Percentiles rank a stretch among this genome's conserved stretches.
Conservation (phyloP, 2,888 invertebrate genomes). For the Lamproptera curius region DNA sequence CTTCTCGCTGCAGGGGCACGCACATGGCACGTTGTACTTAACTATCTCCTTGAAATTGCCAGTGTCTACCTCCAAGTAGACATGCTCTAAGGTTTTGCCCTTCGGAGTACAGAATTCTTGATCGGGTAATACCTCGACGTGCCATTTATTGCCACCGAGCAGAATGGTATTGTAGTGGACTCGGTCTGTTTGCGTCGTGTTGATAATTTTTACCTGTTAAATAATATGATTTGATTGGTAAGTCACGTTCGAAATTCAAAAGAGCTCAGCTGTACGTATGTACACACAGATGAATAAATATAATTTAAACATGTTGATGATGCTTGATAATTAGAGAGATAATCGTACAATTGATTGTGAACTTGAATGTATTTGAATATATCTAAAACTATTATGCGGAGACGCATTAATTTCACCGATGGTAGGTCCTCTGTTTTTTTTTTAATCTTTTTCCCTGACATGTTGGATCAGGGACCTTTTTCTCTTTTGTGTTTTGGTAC, state of each 20-base stretch:
- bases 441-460: no score
- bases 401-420: no score
- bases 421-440: no score
- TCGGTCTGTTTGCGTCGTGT: slow-evolving; percentile 39
- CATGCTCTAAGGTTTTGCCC: slow-evolving; percentile 36
- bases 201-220: slow-evolving; percentile 28
- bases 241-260: slow-evolving; percentile 10
- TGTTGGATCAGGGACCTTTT: no score
- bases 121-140: slow-evolving; percentile 32
- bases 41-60: slow-evolving; percentile 37
- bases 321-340: no score
- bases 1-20: slow-evolving; percentile 46
- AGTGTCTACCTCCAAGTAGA: slow-evolving; percentile 37
- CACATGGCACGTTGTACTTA: slow-evolving; percentile 55
- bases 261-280: no score
- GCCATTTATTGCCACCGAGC: slow-evolving; percentile 26
- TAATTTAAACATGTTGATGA: no score
- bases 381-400: no score
- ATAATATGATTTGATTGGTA: slow-evolving; percentile 5
- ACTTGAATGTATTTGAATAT: no score
- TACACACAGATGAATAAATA: no score
- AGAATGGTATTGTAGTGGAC: slow-evolving; percentile 24
- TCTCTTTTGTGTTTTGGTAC: no score
- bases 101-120: slow-evolving; percentile 42
- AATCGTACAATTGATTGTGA: no score